A percentile compares a stretch with the other conserved stretches of the same genome.
phyloP scores from a whole-genome alignment of 1,140 invertebrate species.

The Cataglyphis hispanica region DNA sequence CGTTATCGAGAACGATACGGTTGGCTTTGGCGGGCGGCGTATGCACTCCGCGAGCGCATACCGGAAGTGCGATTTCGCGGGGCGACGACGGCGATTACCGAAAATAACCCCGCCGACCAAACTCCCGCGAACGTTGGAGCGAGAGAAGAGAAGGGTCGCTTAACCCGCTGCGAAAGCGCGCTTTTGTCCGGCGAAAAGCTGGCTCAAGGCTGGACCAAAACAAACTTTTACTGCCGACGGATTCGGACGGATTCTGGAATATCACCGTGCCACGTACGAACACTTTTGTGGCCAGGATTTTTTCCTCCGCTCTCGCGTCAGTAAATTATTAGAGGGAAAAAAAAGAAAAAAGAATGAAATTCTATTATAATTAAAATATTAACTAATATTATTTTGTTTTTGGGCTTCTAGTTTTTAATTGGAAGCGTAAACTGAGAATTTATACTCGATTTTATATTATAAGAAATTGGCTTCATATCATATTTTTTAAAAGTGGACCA shows the following conservation, averaged over 20 bases:
- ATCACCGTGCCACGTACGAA: not conserved
- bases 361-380: too few relatives aligned
- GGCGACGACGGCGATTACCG: slow-evolving; percentile 10
- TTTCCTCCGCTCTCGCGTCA: not conserved
- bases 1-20: slow-evolving; percentile 60
- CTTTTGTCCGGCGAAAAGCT: slow-evolving; percentile 42
- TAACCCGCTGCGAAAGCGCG: not conserved
- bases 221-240: slow-evolving; percentile 23
- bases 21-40: not conserved
- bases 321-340: too few relatives aligned
- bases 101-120: slow-evolving; percentile 52
- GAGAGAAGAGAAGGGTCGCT: slow-evolving; percentile 36
- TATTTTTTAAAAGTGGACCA: too few relatives aligned
- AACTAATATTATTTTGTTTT: too few relatives aligned
- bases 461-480: too few relatives aligned
- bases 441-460: too few relatives aligned
- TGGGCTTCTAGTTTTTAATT: too few relatives aligned
- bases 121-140: not conserved
- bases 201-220: slow-evolving; percentile 27
- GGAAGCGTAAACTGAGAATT: too few relatives aligned
- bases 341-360: too few relatives aligned
- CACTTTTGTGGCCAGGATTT: not conserved
- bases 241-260: not conserved
- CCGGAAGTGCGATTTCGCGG: slow-evolving; percentile 55
- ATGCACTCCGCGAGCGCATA: slow-evolving; percentile 30